Conservation (phyloP, 2,888 invertebrate genomes). For the Timandra comae region DNA sequence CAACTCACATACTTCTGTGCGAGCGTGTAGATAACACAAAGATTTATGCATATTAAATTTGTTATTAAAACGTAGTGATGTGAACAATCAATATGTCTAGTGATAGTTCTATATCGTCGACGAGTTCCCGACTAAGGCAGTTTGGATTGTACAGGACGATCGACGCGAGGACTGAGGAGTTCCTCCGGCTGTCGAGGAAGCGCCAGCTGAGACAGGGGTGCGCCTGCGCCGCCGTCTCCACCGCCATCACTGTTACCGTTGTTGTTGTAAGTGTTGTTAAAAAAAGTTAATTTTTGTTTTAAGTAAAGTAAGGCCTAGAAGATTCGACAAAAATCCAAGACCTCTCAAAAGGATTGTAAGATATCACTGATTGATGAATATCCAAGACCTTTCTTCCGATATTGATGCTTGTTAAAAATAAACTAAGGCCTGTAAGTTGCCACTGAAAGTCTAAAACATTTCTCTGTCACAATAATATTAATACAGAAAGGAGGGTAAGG, state of each 20-base stretch:
- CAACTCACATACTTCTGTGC: slow-evolving; percentile 50
- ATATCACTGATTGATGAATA: no score
- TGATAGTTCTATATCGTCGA: slow-evolving; percentile 45
- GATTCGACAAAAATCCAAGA: no score
- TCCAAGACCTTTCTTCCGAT: no score
- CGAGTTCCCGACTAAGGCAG: slow-evolving; percentile 47
- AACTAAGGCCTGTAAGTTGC: no score
- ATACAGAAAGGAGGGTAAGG: no score
- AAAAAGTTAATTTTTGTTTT: no score
- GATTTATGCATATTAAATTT: background rate
- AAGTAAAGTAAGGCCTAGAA: no score
- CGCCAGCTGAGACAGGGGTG: slow-evolving; percentile 64
- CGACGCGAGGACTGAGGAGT: slow-evolving; percentile 62
- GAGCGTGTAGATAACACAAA: slow-evolving; percentile 18
- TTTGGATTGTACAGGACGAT: slow-evolving; percentile 64
- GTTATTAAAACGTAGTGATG: slow-evolving; percentile 39
- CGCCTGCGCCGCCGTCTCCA: slow-evolving; percentile 61
- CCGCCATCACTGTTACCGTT: slow-evolving; percentile 62
- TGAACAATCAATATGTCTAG: slow-evolving; percentile 48
- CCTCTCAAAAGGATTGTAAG: no score
- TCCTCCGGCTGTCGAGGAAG: slow-evolving; percentile 53
- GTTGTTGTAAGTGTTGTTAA: slow-evolving; percentile 63
- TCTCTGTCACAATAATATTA: no score
- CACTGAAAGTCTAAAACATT: no score
- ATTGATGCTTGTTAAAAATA: no score